Base-by-base conservation (phyloP, 53 echinoderm and acorn worm genomes). In the Henricia sp. region DNA sequence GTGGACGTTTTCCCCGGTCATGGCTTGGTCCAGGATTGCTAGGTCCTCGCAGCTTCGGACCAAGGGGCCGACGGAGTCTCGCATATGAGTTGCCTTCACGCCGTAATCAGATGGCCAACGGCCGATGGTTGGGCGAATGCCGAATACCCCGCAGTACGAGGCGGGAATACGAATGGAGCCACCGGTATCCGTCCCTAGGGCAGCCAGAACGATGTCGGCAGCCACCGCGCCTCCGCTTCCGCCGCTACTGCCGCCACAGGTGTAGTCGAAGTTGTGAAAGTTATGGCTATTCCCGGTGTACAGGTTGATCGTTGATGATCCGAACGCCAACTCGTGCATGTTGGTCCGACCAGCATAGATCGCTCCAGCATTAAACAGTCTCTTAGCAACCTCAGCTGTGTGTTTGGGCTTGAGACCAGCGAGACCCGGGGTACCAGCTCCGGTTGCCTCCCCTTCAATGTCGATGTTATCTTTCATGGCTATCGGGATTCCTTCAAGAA, bases 181-280 rank as follows among this genome's bases (percentile, higher is more conserved):
- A 1, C 38, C 74, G 10, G 74, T 74, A 40, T 74, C 74, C 12
- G 74, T 74, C 3, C 74, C 74, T 6, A 74, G 55, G 37, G 74
- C 74, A 38, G 56, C 74, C 2, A 56, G 74, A 21, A 74, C 74
- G 37, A 74, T 74, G 56, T 74, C 56, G 3, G 74, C 74, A 26
- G 56, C 74, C n/a, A 74, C 55, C 0, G 74, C 74, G 0, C 74
- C 74, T n/a, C 21, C 74, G 11, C 54, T 54, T 4, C 74, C 74
- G n/a, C 74, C 74, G 55, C 74, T 74, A 29, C 74, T 74, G 0
- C 74, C 74, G 37, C 74, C 74, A 34, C 74, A 74, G 20, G 74
- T 74, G 74, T 54, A 74, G 74, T 74, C 74, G 8, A 74, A 74
- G 74, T 74, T 74, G 55, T 74, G 57, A 14, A 74, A 74, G 39